These are phyloP conservation scores for Zelleria hepariella DNA, from an alignment of 2,888 invertebrate species.

Conservation along the genomic window DNA sequence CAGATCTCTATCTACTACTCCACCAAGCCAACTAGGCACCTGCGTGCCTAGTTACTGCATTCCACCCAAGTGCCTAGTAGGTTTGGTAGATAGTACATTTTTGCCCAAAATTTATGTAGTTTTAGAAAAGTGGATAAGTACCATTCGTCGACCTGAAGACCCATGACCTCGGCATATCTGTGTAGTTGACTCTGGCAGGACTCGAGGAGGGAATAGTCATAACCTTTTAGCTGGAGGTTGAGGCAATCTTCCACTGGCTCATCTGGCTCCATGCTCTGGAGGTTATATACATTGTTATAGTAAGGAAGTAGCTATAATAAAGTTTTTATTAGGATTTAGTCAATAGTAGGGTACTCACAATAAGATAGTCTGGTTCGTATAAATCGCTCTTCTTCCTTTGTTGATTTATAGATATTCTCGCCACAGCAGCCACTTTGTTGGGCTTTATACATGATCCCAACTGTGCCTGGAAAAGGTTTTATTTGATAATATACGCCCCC, in stretches of 20 bases:
- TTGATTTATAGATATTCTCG: conserved; percentile 15
- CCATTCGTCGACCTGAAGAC: conserved; percentile 83
- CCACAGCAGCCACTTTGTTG: conserved; percentile 12
- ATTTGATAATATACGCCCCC: too few species aligned
- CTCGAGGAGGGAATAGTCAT: conserved; percentile 87
- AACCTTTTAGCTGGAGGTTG: conserved; percentile 85
- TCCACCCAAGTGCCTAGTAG: too few species aligned
- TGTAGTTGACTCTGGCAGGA: conserved; percentile 84
- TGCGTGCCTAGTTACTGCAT: too few species aligned
- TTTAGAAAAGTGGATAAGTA: conserved; percentile 25
- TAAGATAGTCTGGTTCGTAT: conserved; percentile 82
- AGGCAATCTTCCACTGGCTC: conserved; percentile 81
- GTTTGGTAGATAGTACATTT: too few species aligned
- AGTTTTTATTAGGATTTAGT: neutral
- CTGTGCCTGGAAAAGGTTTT: conserved; percentile 44
- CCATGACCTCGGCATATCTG: conserved; percentile 78
- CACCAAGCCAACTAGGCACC: too few species aligned
- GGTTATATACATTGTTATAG: conserved; percentile 15
- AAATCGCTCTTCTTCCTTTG: conserved; percentile 49
- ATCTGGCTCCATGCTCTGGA: conserved; percentile 75
- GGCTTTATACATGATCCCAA: conserved; percentile 21
- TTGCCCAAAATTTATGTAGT: too few species aligned
- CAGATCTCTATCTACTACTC: too few species aligned
- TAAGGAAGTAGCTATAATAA: neutral
- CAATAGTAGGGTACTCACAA: conserved; percentile 60